Evolutionary conservation across 2,888 invertebrate species (phyloP).

Genomic region (Harpagoxenus sublaevis): DNA sequence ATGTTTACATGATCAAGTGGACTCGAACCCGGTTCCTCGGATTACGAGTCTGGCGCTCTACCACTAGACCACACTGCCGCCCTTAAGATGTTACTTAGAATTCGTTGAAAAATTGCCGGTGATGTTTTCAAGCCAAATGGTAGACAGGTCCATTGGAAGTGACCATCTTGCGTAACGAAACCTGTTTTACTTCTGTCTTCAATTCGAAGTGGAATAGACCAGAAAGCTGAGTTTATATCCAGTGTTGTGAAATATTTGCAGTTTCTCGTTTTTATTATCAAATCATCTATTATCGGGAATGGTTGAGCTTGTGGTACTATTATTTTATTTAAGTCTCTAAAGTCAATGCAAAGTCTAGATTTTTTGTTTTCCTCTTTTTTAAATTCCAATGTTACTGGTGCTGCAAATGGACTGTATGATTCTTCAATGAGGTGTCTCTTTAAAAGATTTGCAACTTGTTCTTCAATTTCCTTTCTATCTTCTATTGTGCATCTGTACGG

Average conservation of each 20-base stretch:
- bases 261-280: background rate
- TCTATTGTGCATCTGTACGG: slow-evolving; percentile 33
- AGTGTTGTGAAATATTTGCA: background rate
- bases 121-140: slow-evolving; percentile 67
- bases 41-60: too few relatives aligned
- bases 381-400: background rate
- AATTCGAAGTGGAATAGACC: background rate
- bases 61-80: too few relatives aligned
- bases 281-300: background rate
- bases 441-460: background rate
- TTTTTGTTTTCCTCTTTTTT: background rate
- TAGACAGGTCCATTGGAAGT: slow-evolving; percentile 3
- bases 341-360: background rate
- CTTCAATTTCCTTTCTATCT: background rate
- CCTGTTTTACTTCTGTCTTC: background rate
- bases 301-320: background rate
- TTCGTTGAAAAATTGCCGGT: background rate
- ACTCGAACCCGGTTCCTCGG: too few relatives aligned
- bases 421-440: background rate
- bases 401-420: background rate
- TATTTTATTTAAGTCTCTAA: background rate
- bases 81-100: slow-evolving; percentile 5
- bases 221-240: background rate
- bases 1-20: too few relatives aligned
- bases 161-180: background rate